Conservation (phyloP, 2,113 vertebrate species). For the Sorex fumeus region DNA sequence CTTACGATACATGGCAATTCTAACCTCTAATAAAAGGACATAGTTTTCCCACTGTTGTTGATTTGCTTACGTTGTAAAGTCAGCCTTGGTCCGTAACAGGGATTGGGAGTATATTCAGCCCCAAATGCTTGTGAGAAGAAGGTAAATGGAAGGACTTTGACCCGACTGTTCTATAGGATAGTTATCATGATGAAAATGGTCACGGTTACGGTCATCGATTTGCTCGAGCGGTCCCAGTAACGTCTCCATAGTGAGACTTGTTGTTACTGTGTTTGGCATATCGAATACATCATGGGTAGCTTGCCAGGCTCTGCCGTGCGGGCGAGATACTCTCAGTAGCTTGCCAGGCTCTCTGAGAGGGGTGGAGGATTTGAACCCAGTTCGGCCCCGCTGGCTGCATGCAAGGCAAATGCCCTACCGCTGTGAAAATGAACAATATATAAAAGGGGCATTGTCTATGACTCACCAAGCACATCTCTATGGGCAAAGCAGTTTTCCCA, state of each 20-base stretch:
- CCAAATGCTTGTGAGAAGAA: neutral
- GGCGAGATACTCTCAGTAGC: too few relatives aligned
- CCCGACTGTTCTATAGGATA: neutral
- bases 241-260: too few relatives aligned
- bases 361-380: too few relatives aligned
- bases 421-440: neutral
- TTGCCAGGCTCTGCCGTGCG: too few relatives aligned
- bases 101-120: neutral
- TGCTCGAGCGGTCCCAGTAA: too few relatives aligned
- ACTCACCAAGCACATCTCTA: neutral
- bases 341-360: too few relatives aligned
- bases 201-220: too few relatives aligned
- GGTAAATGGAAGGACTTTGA: neutral
- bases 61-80: neutral
- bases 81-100: neutral
- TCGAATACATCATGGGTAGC: too few relatives aligned
- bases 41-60: neutral
- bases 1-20: neutral
- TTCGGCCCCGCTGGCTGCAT: too few relatives aligned
- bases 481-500: constrained; percentile 6
- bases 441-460: neutral
- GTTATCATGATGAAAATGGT: neutral
- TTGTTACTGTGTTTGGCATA: too few relatives aligned
- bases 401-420: too few relatives aligned
- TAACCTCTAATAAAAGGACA: neutral